Conservation (phyloP, 1,140 invertebrate species). For the Calephelis nemesis region DNA sequence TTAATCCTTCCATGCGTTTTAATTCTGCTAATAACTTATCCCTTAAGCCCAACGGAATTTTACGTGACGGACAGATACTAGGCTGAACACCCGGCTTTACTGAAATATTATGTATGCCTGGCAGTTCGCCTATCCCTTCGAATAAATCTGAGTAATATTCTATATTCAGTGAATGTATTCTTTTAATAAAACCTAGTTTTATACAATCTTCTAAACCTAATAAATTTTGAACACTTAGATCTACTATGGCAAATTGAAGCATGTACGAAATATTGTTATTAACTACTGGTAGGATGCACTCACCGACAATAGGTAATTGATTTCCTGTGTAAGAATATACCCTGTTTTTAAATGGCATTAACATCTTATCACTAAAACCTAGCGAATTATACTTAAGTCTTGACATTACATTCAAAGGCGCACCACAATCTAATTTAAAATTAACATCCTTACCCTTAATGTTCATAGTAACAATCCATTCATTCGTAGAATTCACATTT, state of each 20-base stretch:
- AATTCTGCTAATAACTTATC: no score
- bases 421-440: slow-evolving; percentile 4
- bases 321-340: no score
- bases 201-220: slow-evolving; percentile 2
- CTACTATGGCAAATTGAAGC: background rate
- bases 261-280: background rate
- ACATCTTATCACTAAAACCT: background rate
- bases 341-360: slow-evolving; percentile 1
- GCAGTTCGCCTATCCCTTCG: no score
- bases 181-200: slow-evolving; percentile 1
- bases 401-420: background rate
- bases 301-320: background rate
- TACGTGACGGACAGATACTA: no score
- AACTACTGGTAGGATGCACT: background rate
- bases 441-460: background rate
- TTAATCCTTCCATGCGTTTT: no score
- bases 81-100: no score
- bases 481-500: background rate
- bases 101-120: no score
- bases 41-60: no score
- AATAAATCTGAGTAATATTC: no score
- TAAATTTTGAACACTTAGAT: background rate
- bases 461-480: background rate
- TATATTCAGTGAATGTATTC: background rate
- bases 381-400: background rate